Evolutionary conservation across 2,888 invertebrate genomes (phyloP).

Genomic region (Seira musarum): DNA sequence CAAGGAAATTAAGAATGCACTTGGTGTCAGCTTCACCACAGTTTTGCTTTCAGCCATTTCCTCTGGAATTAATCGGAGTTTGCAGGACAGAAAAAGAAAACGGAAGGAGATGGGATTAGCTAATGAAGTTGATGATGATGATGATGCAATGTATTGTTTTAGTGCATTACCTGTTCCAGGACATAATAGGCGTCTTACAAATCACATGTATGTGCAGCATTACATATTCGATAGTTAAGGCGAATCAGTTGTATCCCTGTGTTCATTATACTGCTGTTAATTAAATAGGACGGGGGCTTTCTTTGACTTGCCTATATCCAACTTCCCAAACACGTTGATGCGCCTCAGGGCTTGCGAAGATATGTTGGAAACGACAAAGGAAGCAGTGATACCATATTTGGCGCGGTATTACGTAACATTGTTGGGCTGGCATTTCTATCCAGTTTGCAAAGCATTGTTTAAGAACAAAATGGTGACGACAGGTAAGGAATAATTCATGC

Average conservation of each 20-base stretch:
- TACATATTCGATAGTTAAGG: too few species aligned
- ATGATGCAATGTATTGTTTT: not conserved
- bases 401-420: not conserved
- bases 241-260: too few species aligned
- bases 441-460: not conserved
- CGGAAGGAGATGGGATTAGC: not conserved
- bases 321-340: not conserved
- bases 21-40: conserved; percentile 22
- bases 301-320: conserved; percentile 12
- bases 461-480: not conserved
- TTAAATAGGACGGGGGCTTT: conserved; percentile 5
- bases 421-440: conserved; percentile 6
- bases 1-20: conserved; percentile 28
- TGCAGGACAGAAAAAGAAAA: not conserved
- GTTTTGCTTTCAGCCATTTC: conserved; percentile 26
- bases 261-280: not conserved
- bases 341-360: not conserved
- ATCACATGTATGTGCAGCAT: conserved; percentile 22
- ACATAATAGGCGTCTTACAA: conserved; percentile 14
- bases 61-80: conserved; percentile 1
- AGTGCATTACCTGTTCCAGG: conserved; percentile 10
- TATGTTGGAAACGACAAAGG: conserved; percentile 12
- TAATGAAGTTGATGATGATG: not conserved
- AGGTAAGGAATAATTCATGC: too few species aligned
- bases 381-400: conserved; percentile 6